Base-by-base conservation (phyloP, 2,797 vertebrate genomes). In the Garrulus glandarius region DNA sequence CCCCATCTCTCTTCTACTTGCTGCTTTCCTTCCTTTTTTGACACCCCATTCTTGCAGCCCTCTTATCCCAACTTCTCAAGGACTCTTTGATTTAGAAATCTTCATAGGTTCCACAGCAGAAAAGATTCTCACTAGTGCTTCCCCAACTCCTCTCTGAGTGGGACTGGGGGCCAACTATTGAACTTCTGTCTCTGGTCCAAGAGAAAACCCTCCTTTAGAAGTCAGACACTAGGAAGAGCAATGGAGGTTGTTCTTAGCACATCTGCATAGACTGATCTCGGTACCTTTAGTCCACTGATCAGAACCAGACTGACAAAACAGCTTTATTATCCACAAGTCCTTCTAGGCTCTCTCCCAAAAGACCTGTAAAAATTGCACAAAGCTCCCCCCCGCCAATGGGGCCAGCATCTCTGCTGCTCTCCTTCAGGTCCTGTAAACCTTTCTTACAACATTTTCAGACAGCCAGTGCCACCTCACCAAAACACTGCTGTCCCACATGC, bases 371-470 rank as follows among this genome's bases (percentile, higher is more conserved):
- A 87, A 72, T 1, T 64, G 30, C 56, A 50, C 34, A 39, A 61
- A 52, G 16, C 6, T 81, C 5, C 9, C 5, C 8, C 7, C 6
- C 0, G 0, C 15, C 71, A 75, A 8, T 2, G 1, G 32, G 18
- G 67, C 23, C n/a, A 86, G 30, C 26, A 71, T 24, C 14, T 55
- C 87, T n/a, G 39, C 47, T 57, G 43, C 41, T 46, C 43, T 67
- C 41, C 49, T 75, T 61, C 7, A 6, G 15, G 39, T 49, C 57
- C 30, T 15, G 5, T 16, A 89, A 57, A 57, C 17, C 22, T 36
- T 64, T 46, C 47, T 39, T 32, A 69, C 8, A 23, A 20, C 9
- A 24, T 3, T 14, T 7, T 30, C 47, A 43, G 52, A 1, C 57
- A 84, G 60, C 24, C 55, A 84, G 21, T 18, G 23, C 18, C 36